Evolutionary conservation across 92 coral and sea anemone species (phyloP), one percentile per base, ranked within the genome.

Genomic region (Heliopora coerulea): DNA sequence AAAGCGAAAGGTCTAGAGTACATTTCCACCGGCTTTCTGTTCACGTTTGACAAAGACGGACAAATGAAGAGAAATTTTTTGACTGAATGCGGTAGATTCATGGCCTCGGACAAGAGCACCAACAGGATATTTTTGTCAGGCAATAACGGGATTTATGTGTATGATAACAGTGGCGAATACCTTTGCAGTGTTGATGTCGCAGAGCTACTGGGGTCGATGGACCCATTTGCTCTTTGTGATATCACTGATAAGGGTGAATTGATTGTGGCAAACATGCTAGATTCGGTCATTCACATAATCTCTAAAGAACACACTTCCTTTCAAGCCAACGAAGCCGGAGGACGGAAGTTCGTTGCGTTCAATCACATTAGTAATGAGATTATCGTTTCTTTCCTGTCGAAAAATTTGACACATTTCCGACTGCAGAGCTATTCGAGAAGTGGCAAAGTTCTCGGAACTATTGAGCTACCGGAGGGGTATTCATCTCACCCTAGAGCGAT

Each of bases 21-120:
- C 10, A 44, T 37, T 3, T 37, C 29, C 9, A 27, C 17, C 2
- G 29, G 62, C 25, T 39, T 54, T 19, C 33, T 81, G 66, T 62
- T 62, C 18, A 56, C 73, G 54, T 73, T 81, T 23, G 62, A 41
- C 85, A 69, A 63, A 39, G 74, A 81, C 24, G 79, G 79, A 62
- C 39, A 29, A 23, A 59, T 73, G 21, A 58, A 73, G 54, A 65
- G 52, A 42, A 19, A 49, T 8, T 30, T 81, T 73, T 32, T 60
- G 10, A 61, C 67, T 58, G 52, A 54, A 60, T 54, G 69, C 39
- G 85, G 66, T 23, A 23, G 18, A 20, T 66, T 0, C 73, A 66
- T 66, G 34, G 73, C 57, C 13, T 41, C 42, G 17, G 32, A 46
- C 30, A 66, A 41, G 37, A 42, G 23, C 0, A 44, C 73, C 11